A percentile compares a stretch with the other conserved stretches of the same genome.
Conservation (phyloP, 2,113 vertebrate genomes). For the Jaculus jaculus region DNA sequence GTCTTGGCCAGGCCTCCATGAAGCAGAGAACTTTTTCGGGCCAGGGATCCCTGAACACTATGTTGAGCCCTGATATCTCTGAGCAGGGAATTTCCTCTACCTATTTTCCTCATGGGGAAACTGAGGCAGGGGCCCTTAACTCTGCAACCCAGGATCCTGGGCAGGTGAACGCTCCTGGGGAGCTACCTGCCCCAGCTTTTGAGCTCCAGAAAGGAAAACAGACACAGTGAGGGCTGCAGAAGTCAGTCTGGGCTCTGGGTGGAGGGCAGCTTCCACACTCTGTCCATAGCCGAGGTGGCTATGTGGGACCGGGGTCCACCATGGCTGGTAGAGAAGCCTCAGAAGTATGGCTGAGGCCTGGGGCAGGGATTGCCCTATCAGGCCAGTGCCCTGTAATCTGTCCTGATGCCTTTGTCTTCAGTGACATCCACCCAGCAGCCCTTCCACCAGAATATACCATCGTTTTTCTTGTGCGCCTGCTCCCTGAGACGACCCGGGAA, state of each 20-base stretch:
- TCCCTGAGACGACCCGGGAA: slow-evolving; percentile 90
- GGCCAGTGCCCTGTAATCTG: not conserved
- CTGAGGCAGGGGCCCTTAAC: not conserved
- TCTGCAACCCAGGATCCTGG: accelerated
- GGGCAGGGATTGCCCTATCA: too few species aligned
- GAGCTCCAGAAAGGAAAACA: not conserved
- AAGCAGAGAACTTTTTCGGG: not conserved
- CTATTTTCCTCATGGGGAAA: accelerated
- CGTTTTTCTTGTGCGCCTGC: slow-evolving; percentile 89
- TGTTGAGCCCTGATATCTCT: not conserved
- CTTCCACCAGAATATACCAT: slow-evolving; percentile 91
- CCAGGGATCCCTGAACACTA: accelerated
- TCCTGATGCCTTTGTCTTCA: not conserved
- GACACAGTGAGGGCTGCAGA: not conserved
- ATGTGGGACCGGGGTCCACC: not conserved
- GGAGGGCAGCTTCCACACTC: accelerated
- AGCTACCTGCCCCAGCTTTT: not conserved
- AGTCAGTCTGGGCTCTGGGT: not conserved
- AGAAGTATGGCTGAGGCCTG: not conserved
- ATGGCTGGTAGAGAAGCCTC: not conserved
- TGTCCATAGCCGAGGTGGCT: not conserved
- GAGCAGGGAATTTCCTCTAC: not conserved
- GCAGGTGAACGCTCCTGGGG: too few species aligned
- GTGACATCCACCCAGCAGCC: slow-evolving; percentile 87
- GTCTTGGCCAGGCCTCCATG: not conserved